Evolutionary conservation across 1,140 invertebrate genomes (phyloP).

Genomic region (Orussus abietinus): DNA sequence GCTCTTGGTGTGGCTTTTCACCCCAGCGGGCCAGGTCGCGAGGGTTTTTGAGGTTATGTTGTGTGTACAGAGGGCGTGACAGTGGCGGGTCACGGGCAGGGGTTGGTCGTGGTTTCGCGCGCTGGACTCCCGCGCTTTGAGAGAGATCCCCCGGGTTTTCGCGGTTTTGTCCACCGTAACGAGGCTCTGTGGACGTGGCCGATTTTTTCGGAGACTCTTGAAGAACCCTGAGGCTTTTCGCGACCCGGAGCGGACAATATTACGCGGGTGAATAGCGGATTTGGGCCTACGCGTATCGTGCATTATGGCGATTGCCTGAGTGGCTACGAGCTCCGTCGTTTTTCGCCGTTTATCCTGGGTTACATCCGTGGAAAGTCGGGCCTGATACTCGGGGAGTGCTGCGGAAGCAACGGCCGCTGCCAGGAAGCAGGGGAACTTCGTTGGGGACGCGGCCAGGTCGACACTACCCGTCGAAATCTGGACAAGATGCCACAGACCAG

Average conservation of each 20-base stretch:
- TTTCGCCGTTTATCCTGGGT: slow-evolving; percentile 21
- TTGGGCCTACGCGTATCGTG: slow-evolving; percentile 17
- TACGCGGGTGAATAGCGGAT: background rate
- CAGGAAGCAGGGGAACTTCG: too few species aligned
- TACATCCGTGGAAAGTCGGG: too few species aligned
- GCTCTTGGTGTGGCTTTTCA: too few species aligned
- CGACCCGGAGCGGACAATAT: slow-evolving; percentile 6
- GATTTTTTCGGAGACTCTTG: slow-evolving; percentile 10
- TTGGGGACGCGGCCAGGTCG: too few species aligned
- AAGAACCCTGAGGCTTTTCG: slow-evolving; percentile 1
- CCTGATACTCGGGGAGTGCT: too few species aligned
- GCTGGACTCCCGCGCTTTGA: slow-evolving; percentile 47
- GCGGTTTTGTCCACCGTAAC: too few species aligned
- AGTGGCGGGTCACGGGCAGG: slow-evolving; percentile 29
- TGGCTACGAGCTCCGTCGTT: slow-evolving; percentile 24
- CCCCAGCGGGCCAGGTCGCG: too few species aligned
- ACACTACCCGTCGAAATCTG: too few species aligned
- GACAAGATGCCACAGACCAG: slow-evolving; percentile 47
- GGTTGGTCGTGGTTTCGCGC: slow-evolving; percentile 51
- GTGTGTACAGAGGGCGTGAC: slow-evolving; percentile 49
- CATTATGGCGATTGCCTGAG: slow-evolving; percentile 40
- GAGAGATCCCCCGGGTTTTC: slow-evolving; percentile 30
- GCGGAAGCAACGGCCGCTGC: too few species aligned
- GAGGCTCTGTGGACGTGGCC: too few species aligned
- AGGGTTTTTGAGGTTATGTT: slow-evolving; percentile 45